These are phyloP conservation scores for Corapipo altera DNA, from an alignment of 2,113 vertebrate genomes.

Conservation along the genomic window DNA sequence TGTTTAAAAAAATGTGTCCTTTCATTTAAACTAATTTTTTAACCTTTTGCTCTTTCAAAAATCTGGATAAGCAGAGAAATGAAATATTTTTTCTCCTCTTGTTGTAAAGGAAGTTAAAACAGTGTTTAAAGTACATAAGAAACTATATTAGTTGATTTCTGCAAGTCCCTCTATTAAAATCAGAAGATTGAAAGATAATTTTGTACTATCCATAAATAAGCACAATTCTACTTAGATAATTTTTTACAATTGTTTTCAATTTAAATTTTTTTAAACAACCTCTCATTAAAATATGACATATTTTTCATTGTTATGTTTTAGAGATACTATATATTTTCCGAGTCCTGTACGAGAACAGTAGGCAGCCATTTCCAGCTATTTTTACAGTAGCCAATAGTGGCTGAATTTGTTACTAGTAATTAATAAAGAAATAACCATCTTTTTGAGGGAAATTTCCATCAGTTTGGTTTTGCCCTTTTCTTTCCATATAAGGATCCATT, in stretches of 20 bases:
- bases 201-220: not conserved
- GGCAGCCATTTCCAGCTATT: not conserved
- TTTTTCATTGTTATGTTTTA: not conserved
- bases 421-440: not conserved
- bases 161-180: not conserved
- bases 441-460: not conserved
- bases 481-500: not conserved
- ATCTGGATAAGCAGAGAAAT: not conserved
- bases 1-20: not conserved
- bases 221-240: not conserved
- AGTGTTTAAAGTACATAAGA: not conserved
- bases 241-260: constrained; percentile 4
- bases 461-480: not conserved
- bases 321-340: not conserved
- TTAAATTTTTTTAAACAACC: not conserved
- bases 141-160: not conserved
- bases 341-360: not conserved
- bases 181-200: not conserved
- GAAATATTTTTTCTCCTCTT: constrained; percentile 7
- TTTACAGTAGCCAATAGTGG: not conserved
- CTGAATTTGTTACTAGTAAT: not conserved
- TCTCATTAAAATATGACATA: not conserved
- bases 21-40: not conserved
- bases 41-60: not conserved
- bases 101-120: not conserved